phyloP scores from a whole-genome alignment of 2,797 vertebrate genomes.

The Pelodytes ibericus region DNA sequence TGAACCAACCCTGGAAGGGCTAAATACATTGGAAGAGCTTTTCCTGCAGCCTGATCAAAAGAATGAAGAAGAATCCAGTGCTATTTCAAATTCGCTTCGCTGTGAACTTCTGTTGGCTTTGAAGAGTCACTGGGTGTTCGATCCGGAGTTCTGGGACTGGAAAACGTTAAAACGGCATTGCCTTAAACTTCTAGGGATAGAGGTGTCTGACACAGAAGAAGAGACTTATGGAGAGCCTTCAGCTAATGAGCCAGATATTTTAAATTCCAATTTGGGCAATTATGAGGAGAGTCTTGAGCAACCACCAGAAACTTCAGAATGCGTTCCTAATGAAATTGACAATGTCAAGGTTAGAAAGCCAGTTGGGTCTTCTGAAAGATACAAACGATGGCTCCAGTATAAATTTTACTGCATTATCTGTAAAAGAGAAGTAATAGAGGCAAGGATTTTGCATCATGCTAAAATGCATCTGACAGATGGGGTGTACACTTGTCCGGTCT shows the following conservation, averaged over 20 bases:
- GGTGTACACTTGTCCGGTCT: conserved; percentile 88
- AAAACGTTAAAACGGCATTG: conserved; percentile 94
- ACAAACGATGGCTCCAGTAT: conserved; percentile 82
- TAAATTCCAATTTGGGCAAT: conserved; percentile 73
- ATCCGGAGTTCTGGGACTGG: conserved; percentile 99
- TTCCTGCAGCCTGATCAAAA: conserved; percentile 93
- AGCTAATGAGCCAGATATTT: conserved; percentile 72
- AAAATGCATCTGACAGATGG: conserved; percentile 88
- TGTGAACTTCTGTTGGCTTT: conserved; percentile 93
- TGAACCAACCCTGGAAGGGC: conserved; percentile 82
- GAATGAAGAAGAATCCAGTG: conserved; percentile 87
- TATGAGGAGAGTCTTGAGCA: conserved; percentile 72
- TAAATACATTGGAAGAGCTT: conserved; percentile 85
- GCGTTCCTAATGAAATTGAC: conserved; percentile 70
- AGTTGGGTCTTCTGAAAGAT: conserved; percentile 78
- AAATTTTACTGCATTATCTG: conserved; percentile 92
- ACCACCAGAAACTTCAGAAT: conserved; percentile 69
- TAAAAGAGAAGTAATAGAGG: conserved; percentile 85
- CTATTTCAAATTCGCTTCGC: conserved; percentile 93
- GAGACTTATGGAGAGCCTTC: conserved; percentile 72
- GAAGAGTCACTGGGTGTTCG: conserved; percentile 96
- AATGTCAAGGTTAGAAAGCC: conserved; percentile 76
- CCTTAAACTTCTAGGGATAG: conserved; percentile 84
- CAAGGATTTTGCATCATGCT: conserved; percentile 89
- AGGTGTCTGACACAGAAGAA: conserved; percentile 78